Conservation (phyloP, 2,797 vertebrate genomes). For the Crocidura indochinensis region DNA sequence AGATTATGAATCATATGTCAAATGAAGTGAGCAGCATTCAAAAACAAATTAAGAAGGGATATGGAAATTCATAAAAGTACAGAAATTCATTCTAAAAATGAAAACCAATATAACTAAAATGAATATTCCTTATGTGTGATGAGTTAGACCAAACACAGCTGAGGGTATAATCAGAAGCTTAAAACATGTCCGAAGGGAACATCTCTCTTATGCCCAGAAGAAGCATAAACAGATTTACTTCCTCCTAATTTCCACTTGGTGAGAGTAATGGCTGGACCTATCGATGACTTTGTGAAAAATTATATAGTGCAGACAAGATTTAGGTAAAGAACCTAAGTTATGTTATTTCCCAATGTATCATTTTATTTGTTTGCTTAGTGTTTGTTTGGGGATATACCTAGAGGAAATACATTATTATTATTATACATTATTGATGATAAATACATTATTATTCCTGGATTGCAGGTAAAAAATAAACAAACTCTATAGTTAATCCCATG, state of each 20-base stretch:
- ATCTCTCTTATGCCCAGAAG: too few species aligned
- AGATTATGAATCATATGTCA: not conserved
- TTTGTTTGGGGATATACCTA: too few species aligned
- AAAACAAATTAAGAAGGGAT: not conserved
- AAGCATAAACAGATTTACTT: too few species aligned
- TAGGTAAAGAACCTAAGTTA: not conserved
- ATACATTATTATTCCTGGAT: too few species aligned
- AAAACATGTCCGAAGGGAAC: not conserved
- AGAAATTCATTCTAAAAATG: not conserved
- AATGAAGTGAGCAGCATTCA: not conserved
- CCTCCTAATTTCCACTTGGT: too few species aligned
- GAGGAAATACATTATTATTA: too few species aligned
- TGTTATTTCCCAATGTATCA: not conserved
- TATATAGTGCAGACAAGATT: not conserved
- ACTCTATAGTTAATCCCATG: too few species aligned
- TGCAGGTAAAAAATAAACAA: too few species aligned
- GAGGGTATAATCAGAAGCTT: not conserved
- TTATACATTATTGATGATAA: too few species aligned
- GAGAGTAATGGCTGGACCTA: too few species aligned
- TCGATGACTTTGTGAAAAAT: too few species aligned
- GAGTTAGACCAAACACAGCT: not conserved
- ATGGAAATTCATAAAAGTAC: not conserved
- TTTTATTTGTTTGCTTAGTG: too few species aligned
- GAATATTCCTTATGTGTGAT: not conserved
- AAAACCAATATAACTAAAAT: constrained; percentile 1